These are phyloP conservation scores for Sinohyriopsis cumingii DNA, from an alignment of 2,888 invertebrate species.

Conservation along the genomic window DNA sequence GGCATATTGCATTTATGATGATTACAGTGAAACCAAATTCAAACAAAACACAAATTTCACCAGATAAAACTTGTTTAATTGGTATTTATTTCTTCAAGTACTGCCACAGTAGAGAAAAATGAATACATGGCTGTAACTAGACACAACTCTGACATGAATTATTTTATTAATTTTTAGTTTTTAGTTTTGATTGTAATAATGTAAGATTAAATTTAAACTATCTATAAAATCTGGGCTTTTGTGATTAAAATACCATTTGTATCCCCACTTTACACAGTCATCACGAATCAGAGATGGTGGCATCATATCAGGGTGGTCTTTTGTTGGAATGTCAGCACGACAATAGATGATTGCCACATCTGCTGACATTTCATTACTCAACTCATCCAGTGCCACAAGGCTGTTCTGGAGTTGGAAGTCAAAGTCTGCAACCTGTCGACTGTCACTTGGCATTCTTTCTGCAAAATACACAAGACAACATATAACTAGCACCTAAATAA, in stretches of 20 bases:
- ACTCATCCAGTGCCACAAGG: slow-evolving; percentile 55
- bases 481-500: no score
- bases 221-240: background rate
- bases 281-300: slow-evolving; percentile 51
- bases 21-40: no score
- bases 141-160: no score
- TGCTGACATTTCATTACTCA: slow-evolving; percentile 48
- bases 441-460: slow-evolving; percentile 67
- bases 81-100: no score
- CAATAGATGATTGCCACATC: slow-evolving; percentile 60
- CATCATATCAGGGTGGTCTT: slow-evolving; percentile 29
- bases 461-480: slow-evolving; percentile 10
- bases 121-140: no score
- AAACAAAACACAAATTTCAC: no score
- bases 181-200: background rate
- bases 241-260: slow-evolving; percentile 40
- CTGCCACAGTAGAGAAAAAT: no score
- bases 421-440: slow-evolving; percentile 57
- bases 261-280: slow-evolving; percentile 57
- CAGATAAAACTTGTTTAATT: no score
- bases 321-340: slow-evolving; percentile 41
- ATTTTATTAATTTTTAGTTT: no score
- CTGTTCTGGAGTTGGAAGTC: slow-evolving; percentile 67
- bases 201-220: background rate
- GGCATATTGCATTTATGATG: no score